Evolutionary conservation across 2,113 vertebrate species (phyloP).

Genomic region (Meleagris gallopavo): DNA sequence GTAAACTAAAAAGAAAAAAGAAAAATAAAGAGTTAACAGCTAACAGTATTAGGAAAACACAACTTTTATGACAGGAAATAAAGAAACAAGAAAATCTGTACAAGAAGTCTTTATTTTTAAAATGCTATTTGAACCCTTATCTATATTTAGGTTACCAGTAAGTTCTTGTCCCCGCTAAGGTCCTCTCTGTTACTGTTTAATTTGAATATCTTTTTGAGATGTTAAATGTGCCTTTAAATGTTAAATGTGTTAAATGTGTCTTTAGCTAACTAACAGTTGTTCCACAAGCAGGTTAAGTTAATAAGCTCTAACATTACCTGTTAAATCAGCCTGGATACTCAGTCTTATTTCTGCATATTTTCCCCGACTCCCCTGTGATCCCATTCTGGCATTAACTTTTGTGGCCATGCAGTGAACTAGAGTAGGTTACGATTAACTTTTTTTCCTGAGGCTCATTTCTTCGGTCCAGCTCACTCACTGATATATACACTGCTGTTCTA

Average conservation of each 20-base stretch:
- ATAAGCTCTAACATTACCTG: background rate
- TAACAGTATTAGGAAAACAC: background rate
- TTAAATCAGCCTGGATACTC: background rate
- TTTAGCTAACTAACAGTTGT: background rate
- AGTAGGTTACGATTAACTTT: background rate
- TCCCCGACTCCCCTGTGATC: background rate
- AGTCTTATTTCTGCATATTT: rapidly evolving
- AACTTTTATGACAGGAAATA: background rate
- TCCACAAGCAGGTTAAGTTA: background rate
- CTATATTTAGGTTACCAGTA: background rate
- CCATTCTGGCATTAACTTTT: background rate
- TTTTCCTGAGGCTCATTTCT: background rate
- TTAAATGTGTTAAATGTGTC: background rate
- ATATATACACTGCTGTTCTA: background rate
- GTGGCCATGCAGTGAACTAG: background rate
- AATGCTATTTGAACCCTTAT: background rate
- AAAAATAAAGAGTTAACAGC: background rate
- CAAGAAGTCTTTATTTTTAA: background rate
- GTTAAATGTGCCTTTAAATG: background rate
- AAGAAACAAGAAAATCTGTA: background rate
- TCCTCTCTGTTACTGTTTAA: background rate
- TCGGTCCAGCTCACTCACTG: background rate
- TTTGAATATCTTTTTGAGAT: background rate
- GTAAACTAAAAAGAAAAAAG: background rate
- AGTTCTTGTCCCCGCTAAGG: background rate